Base-by-base conservation (phyloP, 2,888 invertebrate genomes). In the Torymus aiolomorphi region DNA sequence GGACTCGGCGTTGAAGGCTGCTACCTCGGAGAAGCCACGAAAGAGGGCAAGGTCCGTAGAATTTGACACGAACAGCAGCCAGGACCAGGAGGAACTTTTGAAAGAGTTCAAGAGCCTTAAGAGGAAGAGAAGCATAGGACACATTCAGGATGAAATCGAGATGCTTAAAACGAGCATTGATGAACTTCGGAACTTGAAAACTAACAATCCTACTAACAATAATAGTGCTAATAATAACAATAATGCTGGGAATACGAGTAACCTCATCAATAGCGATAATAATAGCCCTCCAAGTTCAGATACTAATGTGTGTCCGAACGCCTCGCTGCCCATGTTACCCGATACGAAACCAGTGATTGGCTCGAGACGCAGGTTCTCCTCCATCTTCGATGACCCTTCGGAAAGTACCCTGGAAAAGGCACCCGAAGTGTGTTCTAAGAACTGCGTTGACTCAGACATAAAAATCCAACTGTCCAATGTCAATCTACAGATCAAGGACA, bases 381-480 rank as follows among this genome's bases (percentile, higher is more conserved):
- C 80, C 0, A 77, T 76, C 42, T 72, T 79, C 51, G 76, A 72
- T 20, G 74, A 77, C 51, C 70, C 73, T 16, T 0, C 4, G 8
- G 75, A 78, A 31, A 56, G 8, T 2, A 20, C 2, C 59, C 1
- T 75, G 8, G 61, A 49, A 13, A 69, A 63, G 18, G 16, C 16
- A 3, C 0, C 71, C 8, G 79, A 69, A 56, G 16, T 16, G 14
- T 59, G 18, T 12, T 62, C 72, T 1, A 80, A 16, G 18, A 63
- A 77, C 10, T 78, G 80, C 16, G 20, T 82, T 11, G 84, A 85
- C 18, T 84, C 86, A 0, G 88, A 89, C 42, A 85, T 88, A 12
- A 87, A 88, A 56, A 88, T 89, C 71, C 86, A 89, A 72, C 84
- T 89, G 13, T 83, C 86, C 0, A 88, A 88, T 54, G 86, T 89